Evolutionary conservation across 2,113 vertebrate species (phyloP), one percentile per base, ranked within the genome.

Genomic region (Falco punctatus): DNA sequence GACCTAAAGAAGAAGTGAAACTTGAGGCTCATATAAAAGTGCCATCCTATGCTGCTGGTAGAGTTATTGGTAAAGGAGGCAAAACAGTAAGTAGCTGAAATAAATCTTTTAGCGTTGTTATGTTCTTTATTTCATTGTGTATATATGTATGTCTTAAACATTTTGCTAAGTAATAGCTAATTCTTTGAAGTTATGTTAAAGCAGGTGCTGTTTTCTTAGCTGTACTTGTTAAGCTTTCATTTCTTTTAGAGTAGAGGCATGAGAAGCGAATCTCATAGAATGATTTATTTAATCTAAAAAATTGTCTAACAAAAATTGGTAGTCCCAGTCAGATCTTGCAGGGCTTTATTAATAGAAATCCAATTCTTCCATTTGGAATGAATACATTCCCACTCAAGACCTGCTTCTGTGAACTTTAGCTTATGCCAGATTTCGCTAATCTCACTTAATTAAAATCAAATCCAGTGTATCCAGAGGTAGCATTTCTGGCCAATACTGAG

Each of bases 11-110:
- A 97, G 99, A 99, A 96, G 99, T 99, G 92, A 99, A 99, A 98
- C 98, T 99, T 96, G 99, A 99, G 97, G 99, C 99, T 93, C 99
- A 99, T 96, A 99, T 99, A 97, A 99, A 99, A 98, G 99, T 99
- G 97, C 99, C 99, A 54, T 99, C 99, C 78, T 99, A 99, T 91
- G 99, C 99, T 98, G 99, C 99, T 91, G 99, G 99, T 96, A 98
- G 99, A 94, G 99, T 99, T 97, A 99, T 99, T 94, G 99, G 99
- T 88, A 99, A 99, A 97, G 99, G 99, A 87, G 99, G 99, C 90
- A 99, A 99, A 98, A 99, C 99, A 98, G 99, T 99, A 98, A 98
- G 98, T 98, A 97, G 30, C 49, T 72, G 44, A 79, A 85, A 61
- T 13, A 61, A 59, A 83, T 42, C 13, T 66, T 38, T 1, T 15